These are phyloP conservation scores for Vesta saturnalis DNA, from an alignment of 2,888 invertebrate species.

Conservation along the genomic window DNA sequence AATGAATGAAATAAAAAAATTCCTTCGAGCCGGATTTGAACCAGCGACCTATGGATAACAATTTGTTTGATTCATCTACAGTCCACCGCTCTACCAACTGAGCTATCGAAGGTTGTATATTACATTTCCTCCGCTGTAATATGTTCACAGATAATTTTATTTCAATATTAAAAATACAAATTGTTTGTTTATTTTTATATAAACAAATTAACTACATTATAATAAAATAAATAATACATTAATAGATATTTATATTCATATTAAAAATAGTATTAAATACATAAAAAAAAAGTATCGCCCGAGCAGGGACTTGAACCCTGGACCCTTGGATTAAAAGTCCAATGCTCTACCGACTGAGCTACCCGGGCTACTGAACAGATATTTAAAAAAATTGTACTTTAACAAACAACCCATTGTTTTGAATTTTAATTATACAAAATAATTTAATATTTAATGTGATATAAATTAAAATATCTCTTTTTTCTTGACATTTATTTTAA, in stretches of 20 bases:
- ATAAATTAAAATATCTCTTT: too few species aligned
- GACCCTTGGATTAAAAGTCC: conserved; percentile 83
- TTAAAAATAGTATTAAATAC: background rate
- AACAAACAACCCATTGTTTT: too few species aligned
- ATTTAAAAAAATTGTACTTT: too few species aligned
- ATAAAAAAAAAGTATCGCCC: conserved; percentile 65
- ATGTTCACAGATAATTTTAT: background rate
- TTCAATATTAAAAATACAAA: background rate
- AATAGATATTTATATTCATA: background rate
- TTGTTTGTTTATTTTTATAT: background rate
- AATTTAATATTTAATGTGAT: too few species aligned
- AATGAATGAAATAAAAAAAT: conserved; percentile 45
- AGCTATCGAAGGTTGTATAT: conserved; percentile 55
- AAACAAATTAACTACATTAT: background rate
- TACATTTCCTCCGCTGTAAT: background rate
- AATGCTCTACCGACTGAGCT: conserved; percentile 81
- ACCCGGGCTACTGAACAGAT: conserved; percentile 66
- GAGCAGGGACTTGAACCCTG: conserved; percentile 82
- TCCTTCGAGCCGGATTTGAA: conserved; percentile 76
- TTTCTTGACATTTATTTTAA: too few species aligned
- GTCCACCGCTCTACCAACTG: conserved; percentile 61
- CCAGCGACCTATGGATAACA: conserved; percentile 74
- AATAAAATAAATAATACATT: background rate
- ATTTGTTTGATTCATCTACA: conserved; percentile 48
- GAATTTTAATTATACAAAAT: background rate